These are phyloP conservation scores for Ceramica pisi DNA, from an alignment of 2,888 invertebrate genomes.

Conservation along the genomic window DNA sequence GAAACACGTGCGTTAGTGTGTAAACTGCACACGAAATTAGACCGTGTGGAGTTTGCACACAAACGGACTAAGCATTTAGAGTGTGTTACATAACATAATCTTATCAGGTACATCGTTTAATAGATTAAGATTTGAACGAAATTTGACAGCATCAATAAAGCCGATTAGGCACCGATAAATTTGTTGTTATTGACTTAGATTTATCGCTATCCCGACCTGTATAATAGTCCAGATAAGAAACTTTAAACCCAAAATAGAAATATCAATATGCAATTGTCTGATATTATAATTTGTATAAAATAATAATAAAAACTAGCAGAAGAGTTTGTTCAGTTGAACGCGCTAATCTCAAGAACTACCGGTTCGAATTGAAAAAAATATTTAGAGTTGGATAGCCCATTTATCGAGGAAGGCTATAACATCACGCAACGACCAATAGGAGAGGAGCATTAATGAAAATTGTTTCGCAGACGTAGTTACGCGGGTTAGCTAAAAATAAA, in stretches of 20 bases:
- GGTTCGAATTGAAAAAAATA: too few species aligned
- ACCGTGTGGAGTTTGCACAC: slow-evolving; percentile 7
- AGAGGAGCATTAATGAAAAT: too few species aligned
- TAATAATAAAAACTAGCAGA: too few species aligned
- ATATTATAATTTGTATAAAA: not conserved
- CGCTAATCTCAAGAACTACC: too few species aligned
- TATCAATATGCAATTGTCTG: slow-evolving; percentile 1
- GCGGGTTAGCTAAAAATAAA: too few species aligned
- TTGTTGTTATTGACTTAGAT: slow-evolving; percentile 42
- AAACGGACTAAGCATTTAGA: not conserved
- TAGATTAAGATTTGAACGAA: slow-evolving; percentile 9
- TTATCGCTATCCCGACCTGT: slow-evolving; percentile 13
- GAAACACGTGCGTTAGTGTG: not conserved
- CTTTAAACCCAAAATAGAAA: not conserved
- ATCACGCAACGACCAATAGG: too few species aligned
- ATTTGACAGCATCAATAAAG: slow-evolving; percentile 20
- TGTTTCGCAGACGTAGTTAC: too few species aligned
- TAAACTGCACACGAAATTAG: not conserved
- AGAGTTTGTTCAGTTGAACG: too few species aligned
- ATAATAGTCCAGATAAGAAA: slow-evolving; percentile 7
- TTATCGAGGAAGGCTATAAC: too few species aligned
- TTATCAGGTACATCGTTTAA: slow-evolving; percentile 9
- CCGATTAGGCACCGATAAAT: slow-evolving; percentile 25
- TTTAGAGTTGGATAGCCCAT: too few species aligned
- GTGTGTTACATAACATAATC: slow-evolving; percentile 27